Evolutionary conservation across 2,888 invertebrate genomes (phyloP), one percentile per base, ranked within the genome.

Genomic region (Melanophora roralis): DNA sequence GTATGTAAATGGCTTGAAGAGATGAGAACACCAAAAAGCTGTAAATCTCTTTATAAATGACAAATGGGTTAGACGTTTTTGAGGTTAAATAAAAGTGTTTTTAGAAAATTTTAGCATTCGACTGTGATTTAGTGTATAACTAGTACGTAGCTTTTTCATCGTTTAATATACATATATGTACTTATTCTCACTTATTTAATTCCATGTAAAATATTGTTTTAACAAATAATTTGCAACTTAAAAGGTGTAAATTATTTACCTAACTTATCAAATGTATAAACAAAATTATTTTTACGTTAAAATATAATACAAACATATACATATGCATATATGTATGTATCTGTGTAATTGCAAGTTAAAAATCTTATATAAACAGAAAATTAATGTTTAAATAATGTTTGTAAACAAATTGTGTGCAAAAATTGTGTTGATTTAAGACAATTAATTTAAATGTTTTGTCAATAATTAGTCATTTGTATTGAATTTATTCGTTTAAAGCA

Each of bases 31-130:
- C 12, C 32, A 3, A 51, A 11, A 62, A 57, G 27, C 23, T 27
- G 32, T n/a, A n/a, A n/a, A n/a, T 64, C 78, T 68, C 62, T 76
- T 57, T 65, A 8, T 34, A 14, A 21, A 40, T 27, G 45, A 11
- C 23, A 27, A 23, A 78, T 23, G 9, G 36, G 27, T 3, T 27
- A n/a, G 27, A 5, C 6, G 27, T 6, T 14, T 27, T 59, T 16
- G 40, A 49, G n/a, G 4, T 16, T 64, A 55, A 57, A 62, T 68
- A 57, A 60, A 59, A 49, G 34, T 47, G 53, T 57, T 71, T 19
- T 21, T 36, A 53, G 65, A 75, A 75, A 60, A 43, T 68, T 64
- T 32, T 55, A 59, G 45, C 65, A 65, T 53, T 65, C n/a, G 11
- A 32, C 32, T 43, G 27, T 19, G 43, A 12, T 55, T 64, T 69